These are phyloP conservation scores for Didymodactylos carnosus DNA, from an alignment of 2,888 invertebrate genomes.

Conservation along the genomic window DNA sequence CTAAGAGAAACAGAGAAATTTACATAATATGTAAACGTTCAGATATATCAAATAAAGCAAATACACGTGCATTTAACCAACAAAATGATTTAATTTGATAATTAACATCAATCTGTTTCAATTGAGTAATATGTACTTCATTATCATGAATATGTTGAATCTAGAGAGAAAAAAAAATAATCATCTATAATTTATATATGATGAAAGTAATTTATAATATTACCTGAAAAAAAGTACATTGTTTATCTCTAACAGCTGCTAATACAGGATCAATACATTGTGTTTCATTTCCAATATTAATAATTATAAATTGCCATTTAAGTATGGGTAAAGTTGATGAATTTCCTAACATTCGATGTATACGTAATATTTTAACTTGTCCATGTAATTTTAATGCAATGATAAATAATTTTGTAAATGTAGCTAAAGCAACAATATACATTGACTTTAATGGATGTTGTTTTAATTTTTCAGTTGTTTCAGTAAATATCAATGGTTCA, in stretches of 20 bases:
- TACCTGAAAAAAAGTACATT: slow-evolving; percentile 60
- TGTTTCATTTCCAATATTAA: slow-evolving; percentile 44
- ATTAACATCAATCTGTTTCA: background rate
- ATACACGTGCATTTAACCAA: slow-evolving; percentile 61
- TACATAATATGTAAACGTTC: slow-evolving; percentile 61
- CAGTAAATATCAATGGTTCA: slow-evolving; percentile 45
- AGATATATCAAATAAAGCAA: slow-evolving; percentile 61
- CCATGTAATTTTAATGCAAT: slow-evolving; percentile 51
- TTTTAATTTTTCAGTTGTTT: slow-evolving; percentile 20
- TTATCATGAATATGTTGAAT: slow-evolving; percentile 39
- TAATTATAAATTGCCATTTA: slow-evolving; percentile 73
- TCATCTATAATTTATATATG: background rate
- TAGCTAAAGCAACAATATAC: slow-evolving; percentile 71
- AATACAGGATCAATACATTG: slow-evolving; percentile 56
- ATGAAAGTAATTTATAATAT: too few species aligned
- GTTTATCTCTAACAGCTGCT: slow-evolving; percentile 64
- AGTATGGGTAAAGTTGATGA: slow-evolving; percentile 64
- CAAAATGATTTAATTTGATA: slow-evolving; percentile 4
- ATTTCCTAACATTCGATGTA: slow-evolving; percentile 24
- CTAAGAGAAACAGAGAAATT: too few species aligned
- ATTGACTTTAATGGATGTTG: slow-evolving; percentile 50
- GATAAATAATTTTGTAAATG: slow-evolving; percentile 56
- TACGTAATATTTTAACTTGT: slow-evolving; percentile 34
- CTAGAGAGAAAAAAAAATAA: slow-evolving; percentile 15
- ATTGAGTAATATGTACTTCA: slow-evolving; percentile 21